Percentiles rank a stretch among this genome's conserved stretches.
Evolutionary conservation across 2,888 invertebrate species (phyloP).

Genomic region (Anoplius nigerrimus): DNA sequence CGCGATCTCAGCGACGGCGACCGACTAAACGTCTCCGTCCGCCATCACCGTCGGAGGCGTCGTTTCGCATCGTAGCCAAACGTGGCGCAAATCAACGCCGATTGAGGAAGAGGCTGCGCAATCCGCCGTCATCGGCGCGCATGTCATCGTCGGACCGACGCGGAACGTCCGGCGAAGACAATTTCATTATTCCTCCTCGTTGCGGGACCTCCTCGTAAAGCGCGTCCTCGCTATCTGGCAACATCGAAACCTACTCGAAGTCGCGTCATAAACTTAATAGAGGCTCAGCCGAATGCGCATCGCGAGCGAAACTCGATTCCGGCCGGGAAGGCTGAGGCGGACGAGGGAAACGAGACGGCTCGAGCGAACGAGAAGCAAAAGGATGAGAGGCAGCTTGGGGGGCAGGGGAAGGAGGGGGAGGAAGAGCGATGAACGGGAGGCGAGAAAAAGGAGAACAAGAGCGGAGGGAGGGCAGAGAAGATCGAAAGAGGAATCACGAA

Average conservation of each 20-base stretch:
- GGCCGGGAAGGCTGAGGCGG: conserved; percentile 27
- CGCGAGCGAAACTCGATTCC: conserved; percentile 42
- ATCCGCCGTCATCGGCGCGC: not conserved
- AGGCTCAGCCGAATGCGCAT: conserved; percentile 33
- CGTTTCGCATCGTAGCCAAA: too few species aligned
- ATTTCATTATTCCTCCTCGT: conserved; percentile 36
- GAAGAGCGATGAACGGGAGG: conserved; percentile 4
- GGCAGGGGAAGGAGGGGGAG: conserved; percentile 3
- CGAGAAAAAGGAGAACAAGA: conserved; percentile 3
- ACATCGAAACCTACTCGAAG: conserved; percentile 57
- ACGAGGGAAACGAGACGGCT: conserved; percentile 13
- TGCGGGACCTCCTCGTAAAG: conserved; percentile 40
- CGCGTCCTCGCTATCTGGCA: conserved; percentile 35
- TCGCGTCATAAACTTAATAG: conserved; percentile 54
- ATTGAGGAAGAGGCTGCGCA: not conserved
- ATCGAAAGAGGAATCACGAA: conserved; percentile 34
- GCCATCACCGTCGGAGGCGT: too few species aligned
- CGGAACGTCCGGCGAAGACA: conserved; percentile 31
- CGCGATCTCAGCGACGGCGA: too few species aligned
- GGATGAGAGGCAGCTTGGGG: conserved; percentile 11
- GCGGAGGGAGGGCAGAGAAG: not conserved
- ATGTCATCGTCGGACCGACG: not conserved
- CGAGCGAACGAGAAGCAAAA: not conserved
- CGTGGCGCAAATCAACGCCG: not conserved
- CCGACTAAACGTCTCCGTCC: too few species aligned